Conservation (phyloP, 1,140 invertebrate species). For the Drosophila guanche region DNA sequence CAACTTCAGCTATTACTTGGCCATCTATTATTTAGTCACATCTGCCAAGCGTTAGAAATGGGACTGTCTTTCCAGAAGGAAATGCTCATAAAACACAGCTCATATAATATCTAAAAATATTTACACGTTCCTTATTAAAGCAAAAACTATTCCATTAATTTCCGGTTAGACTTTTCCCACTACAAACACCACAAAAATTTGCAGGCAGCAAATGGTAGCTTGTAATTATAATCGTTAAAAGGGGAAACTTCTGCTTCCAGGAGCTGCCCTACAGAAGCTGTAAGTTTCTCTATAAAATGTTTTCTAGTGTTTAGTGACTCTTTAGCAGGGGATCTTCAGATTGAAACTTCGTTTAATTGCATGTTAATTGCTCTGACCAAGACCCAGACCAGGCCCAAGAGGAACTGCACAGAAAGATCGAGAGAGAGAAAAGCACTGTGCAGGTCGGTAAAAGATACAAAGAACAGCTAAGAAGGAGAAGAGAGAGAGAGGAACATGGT, state of each 20-base stretch:
- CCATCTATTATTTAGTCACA: no score
- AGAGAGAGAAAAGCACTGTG: no score
- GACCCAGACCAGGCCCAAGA: conserved; percentile 8
- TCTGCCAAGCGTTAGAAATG: no score
- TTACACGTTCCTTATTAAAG: conserved; percentile 2
- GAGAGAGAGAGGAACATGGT: conserved; percentile 40
- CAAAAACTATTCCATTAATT: conserved; percentile 34
- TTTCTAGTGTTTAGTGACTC: conserved; percentile 25
- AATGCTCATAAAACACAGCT: no score
- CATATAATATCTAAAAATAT: conserved; percentile 8
- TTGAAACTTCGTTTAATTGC: conserved; percentile 81
- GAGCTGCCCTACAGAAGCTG: conserved; percentile 31
- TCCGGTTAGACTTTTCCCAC: conserved; percentile 34
- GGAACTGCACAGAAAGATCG: background rate
- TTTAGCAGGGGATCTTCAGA: conserved; percentile 52
- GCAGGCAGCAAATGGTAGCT: conserved; percentile 22
- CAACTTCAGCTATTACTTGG: no score
- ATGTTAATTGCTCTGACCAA: conserved; percentile 74
- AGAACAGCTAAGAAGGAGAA: conserved; percentile 15
- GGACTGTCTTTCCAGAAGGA: no score
- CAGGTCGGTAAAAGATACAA: no score
- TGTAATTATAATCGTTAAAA: conserved; percentile 31
- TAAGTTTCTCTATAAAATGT: conserved; percentile 24
- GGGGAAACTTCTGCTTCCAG: conserved; percentile 5
- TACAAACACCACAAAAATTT: conserved; percentile 10